Percentiles rank a stretch among this genome's conserved stretches.
These are phyloP conservation scores for Drosophila arawakana DNA, from an alignment of 1,140 invertebrate genomes.

Conservation along the genomic window DNA sequence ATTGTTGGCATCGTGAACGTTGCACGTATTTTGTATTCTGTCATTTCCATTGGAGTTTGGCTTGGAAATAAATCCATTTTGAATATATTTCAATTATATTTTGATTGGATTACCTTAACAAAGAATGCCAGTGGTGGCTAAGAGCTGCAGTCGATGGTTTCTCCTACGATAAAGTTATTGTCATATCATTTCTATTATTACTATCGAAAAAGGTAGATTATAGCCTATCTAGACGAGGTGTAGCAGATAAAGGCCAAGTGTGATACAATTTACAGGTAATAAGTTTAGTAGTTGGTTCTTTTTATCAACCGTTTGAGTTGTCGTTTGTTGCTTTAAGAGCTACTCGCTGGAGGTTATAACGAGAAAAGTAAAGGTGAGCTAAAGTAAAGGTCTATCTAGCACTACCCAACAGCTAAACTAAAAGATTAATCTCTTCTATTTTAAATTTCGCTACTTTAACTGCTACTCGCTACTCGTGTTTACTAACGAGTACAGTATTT, in stretches of 20 bases:
- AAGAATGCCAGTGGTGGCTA: neutral
- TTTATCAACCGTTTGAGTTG: no score
- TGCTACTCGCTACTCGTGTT: no score
- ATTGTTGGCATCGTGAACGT: conserved; percentile 37
- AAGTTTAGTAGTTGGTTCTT: no score
- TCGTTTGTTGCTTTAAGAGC: no score
- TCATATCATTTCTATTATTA: neutral
- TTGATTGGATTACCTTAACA: conserved; percentile 10
- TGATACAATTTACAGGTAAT: no score
- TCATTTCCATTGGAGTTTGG: conserved; percentile 10
- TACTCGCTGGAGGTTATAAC: no score
- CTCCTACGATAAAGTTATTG: neutral
- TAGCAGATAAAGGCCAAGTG: neutral
- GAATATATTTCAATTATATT: conserved; percentile 15
- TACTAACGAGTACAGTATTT: no score
- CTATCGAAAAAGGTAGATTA: neutral
- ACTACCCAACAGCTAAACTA: no score
- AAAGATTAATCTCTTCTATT: no score
- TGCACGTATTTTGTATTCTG: conserved; percentile 23
- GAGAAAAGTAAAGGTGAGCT: no score
- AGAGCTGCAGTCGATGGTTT: neutral
- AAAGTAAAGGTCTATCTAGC: no score
- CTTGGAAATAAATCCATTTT: conserved; percentile 8
- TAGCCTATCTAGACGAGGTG: neutral
- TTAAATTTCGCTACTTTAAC: no score